These are phyloP conservation scores for Anorthoa munda DNA, from an alignment of 2,888 invertebrate species.

Conservation along the genomic window DNA sequence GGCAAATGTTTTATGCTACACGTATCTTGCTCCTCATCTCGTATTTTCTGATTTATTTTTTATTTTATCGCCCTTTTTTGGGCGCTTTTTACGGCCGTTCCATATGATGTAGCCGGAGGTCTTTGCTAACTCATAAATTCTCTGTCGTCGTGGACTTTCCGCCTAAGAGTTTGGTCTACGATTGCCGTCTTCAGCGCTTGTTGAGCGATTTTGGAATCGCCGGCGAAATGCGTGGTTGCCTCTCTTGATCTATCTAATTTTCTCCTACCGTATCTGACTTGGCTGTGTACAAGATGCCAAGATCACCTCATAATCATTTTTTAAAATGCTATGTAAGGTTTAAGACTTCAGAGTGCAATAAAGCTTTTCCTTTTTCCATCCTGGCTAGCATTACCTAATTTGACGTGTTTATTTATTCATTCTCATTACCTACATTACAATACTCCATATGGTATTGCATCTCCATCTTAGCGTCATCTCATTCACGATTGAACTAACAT, in stretches of 20 bases:
- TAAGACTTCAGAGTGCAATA: too few species aligned
- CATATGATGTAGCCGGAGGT: neutral
- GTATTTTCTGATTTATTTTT: constrained; percentile 22
- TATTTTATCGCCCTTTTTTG: neutral
- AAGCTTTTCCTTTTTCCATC: neutral
- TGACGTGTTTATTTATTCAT: neutral
- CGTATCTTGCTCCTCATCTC: neutral
- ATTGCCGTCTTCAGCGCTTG: too few species aligned
- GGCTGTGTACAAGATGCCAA: too few species aligned
- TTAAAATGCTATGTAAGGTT: too few species aligned
- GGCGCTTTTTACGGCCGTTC: neutral
- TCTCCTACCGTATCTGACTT: too few species aligned
- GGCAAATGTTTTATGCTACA: constrained; percentile 32
- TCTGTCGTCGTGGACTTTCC: too few species aligned
- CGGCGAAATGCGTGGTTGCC: too few species aligned
- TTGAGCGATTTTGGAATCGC: too few species aligned
- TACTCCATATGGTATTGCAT: constrained; percentile 5
- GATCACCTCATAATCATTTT: too few species aligned
- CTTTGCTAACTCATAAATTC: neutral
- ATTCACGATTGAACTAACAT: constrained; percentile 20
- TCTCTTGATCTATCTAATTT: too few species aligned
- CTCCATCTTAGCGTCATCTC: constrained; percentile 5
- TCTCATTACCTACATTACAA: neutral
- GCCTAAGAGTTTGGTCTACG: too few species aligned
- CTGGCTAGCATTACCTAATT: neutral